Percentiles rank a stretch among this genome's conserved stretches.
Evolutionary conservation across 2,113 vertebrate species (phyloP).

Genomic region (Syngnathus floridae): DNA sequence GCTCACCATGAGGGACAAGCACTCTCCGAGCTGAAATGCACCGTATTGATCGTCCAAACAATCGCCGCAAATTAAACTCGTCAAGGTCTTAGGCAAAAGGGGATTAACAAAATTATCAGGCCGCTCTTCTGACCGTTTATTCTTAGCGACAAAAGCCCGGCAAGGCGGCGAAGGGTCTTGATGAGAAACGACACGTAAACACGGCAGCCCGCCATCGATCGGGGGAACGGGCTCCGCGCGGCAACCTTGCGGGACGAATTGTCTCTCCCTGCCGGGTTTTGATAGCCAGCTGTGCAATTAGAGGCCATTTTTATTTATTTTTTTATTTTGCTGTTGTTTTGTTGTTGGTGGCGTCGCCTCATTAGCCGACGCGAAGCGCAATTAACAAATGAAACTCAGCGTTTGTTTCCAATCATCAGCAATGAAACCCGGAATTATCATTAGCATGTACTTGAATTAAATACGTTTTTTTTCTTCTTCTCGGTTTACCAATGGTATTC

Average conservation of each 20-base stretch:
- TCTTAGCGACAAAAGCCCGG: conserved; percentile 39
- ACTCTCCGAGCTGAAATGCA: conserved; percentile 46
- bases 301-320: conserved; percentile 3
- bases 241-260: conserved; percentile 18
- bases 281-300: conserved; percentile 59
- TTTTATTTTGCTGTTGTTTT: conserved; percentile 41
- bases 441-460: conserved; percentile 32
- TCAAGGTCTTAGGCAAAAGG: conserved; percentile 63
- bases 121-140: conserved; percentile 43
- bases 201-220: conserved; percentile 54
- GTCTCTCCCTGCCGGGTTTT: conserved; percentile 51
- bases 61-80: conserved; percentile 67
- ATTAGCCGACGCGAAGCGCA: conserved; percentile 50
- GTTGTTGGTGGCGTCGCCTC: conserved; percentile 52
- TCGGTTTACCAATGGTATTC: conserved; percentile 92
- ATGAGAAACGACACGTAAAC: conserved; percentile 56
- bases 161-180: conserved; percentile 26
- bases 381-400: conserved; percentile 58
- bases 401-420: conserved; percentile 63
- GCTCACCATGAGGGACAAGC: not conserved
- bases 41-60: conserved; percentile 63
- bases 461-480: not conserved
- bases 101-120: conserved; percentile 65
- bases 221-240: conserved; percentile 46
- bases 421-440: conserved; percentile 67